These are phyloP conservation scores for Nycteola revayana DNA, from an alignment of 2,888 invertebrate species.

Conservation along the genomic window DNA sequence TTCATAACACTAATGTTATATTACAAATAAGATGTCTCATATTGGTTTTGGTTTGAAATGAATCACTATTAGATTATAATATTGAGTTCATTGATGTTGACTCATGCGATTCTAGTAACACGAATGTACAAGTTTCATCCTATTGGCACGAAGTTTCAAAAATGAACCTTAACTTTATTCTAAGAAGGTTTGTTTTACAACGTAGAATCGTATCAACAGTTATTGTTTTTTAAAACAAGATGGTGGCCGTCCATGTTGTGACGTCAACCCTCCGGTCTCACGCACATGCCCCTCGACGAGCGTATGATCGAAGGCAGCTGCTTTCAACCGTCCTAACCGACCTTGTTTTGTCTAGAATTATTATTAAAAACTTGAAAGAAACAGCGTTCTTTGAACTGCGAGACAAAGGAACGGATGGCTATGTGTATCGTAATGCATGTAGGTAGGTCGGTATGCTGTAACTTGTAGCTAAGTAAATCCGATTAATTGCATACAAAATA, in stretches of 20 bases:
- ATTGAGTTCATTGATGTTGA: background rate
- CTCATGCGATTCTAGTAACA: constrained; percentile 1
- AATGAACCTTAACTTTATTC: too few relatives aligned
- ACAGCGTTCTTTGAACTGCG: constrained; percentile 12
- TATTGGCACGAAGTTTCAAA: too few relatives aligned
- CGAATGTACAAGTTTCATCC: too few relatives aligned
- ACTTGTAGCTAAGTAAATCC: too few relatives aligned
- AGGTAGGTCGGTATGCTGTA: too few relatives aligned
- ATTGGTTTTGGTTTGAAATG: too few relatives aligned
- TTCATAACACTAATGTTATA: too few relatives aligned
- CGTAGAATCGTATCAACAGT: background rate
- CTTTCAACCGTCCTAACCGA: constrained; percentile 31
- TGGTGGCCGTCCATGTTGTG: constrained; percentile 28
- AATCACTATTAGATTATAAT: too few relatives aligned
- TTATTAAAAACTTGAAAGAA: constrained; percentile 16
- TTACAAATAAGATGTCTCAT: too few relatives aligned
- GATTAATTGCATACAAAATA: too few relatives aligned
- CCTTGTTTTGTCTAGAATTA: constrained; percentile 19
- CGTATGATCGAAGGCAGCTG: constrained; percentile 29
- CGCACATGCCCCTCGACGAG: constrained; percentile 18
- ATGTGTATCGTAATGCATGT: too few relatives aligned
- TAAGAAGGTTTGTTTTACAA: constrained; percentile 15
- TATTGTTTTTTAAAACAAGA: constrained; percentile 8
- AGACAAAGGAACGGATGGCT: too few relatives aligned
- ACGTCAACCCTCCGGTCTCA: constrained; percentile 31